Percentiles rank a stretch among this genome's conserved stretches.
Conservation (phyloP, 2,888 invertebrate genomes). For the Dolichopus griseipennis region DNA sequence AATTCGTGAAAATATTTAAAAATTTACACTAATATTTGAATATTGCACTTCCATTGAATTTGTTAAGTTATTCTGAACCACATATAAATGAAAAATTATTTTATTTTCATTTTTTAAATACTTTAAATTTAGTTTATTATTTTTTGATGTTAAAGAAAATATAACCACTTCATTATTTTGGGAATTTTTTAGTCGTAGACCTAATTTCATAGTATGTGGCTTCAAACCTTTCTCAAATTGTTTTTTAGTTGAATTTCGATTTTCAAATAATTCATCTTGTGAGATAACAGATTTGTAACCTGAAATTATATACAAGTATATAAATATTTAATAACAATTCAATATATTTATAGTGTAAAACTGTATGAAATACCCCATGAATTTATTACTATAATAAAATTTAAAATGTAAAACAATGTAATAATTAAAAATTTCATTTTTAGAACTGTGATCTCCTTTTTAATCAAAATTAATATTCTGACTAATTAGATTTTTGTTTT, state of each 20-base stretch:
- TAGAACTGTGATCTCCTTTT: too few species aligned
- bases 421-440: too few species aligned
- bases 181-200: neutral
- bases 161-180: neutral
- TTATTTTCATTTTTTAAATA: neutral
- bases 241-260: neutral
- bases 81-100: neutral
- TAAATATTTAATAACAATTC: too few species aligned
- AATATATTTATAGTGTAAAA: too few species aligned
- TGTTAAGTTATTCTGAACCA: neutral
- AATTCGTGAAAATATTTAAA: too few species aligned
- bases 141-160: neutral
- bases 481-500: too few species aligned
- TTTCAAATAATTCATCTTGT: neutral
- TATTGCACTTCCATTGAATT: neutral
- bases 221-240: neutral
- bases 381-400: too few species aligned
- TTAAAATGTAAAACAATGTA: too few species aligned
- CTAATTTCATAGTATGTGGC: neutral
- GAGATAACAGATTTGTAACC: neutral
- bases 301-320: neutral
- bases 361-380: too few species aligned
- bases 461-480: too few species aligned
- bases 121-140: neutral
- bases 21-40: neutral